These are phyloP conservation scores for Meghimatium bilineatum DNA, from an alignment of 2,888 invertebrate species.

Conservation along the genomic window DNA sequence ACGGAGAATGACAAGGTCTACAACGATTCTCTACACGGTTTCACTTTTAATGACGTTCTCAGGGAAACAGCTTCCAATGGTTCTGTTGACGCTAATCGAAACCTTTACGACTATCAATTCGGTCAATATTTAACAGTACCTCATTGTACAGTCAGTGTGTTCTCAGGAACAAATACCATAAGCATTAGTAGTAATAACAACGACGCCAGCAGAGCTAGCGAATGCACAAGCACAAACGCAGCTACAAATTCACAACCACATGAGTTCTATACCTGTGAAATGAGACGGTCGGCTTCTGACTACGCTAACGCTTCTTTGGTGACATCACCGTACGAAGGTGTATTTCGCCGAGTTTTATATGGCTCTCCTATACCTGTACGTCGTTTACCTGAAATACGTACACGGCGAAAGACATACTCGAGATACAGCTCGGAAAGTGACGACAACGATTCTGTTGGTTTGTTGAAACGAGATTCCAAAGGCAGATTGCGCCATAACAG, in stretches of 20 bases:
- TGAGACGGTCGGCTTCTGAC: constrained; percentile 47
- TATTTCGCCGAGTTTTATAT: neutral
- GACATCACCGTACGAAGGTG: constrained; percentile 14
- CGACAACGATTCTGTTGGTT: constrained; percentile 11
- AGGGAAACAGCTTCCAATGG: neutral
- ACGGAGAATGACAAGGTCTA: neutral
- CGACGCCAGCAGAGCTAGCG: neutral
- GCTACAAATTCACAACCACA: constrained; percentile 1
- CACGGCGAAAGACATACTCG: constrained; percentile 22
- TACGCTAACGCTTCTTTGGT: constrained; percentile 12
- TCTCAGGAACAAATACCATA: constrained; percentile 8
- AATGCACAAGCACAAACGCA: neutral
- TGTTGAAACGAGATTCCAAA: neutral
- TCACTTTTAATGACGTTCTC: neutral
- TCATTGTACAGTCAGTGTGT: constrained; percentile 12
- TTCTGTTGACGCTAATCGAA: neutral
- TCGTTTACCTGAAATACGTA: constrained; percentile 9
- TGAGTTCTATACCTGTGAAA: neutral
- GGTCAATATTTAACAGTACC: constrained; percentile 45
- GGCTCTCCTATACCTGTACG: constrained; percentile 39
- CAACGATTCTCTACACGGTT: neutral
- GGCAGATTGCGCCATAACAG: constrained; percentile 27
- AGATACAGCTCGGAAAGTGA: constrained; percentile 30
- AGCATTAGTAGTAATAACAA: constrained; percentile 16
- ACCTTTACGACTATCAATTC: neutral